Conservation (phyloP, 2,113 vertebrate genomes). For the Nothoprocta pentlandii region DNA sequence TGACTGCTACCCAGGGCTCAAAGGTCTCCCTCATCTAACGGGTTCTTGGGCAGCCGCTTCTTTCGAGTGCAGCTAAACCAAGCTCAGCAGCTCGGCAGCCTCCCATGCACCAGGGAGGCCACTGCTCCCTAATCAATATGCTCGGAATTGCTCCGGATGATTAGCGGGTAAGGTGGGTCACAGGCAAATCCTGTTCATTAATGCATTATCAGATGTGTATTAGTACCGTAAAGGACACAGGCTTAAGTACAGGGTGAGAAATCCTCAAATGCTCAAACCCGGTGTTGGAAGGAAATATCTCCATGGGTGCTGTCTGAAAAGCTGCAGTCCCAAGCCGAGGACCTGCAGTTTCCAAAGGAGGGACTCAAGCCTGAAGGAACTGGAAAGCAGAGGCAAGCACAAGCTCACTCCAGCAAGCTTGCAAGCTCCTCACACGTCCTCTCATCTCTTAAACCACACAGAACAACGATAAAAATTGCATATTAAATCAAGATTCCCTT, state of each 20-base stretch:
- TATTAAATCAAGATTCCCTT: background rate
- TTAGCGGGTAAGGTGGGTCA: constrained; percentile 46
- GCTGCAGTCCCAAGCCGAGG: background rate
- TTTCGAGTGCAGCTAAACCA: background rate
- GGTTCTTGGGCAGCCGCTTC: background rate
- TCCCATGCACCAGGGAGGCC: background rate
- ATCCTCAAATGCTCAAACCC: background rate
- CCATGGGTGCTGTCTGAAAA: background rate
- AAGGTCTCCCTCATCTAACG: background rate
- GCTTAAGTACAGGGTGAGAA: background rate
- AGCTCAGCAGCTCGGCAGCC: background rate
- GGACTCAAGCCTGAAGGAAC: background rate
- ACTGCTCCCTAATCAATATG: constrained; percentile 18
- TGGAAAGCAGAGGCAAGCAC: background rate
- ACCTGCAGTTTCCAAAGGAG: background rate
- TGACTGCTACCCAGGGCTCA: background rate
- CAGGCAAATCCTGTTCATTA: constrained; percentile 4
- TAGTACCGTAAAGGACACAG: background rate
- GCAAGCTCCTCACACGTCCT: fast-evolving
- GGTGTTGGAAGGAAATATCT: background rate
- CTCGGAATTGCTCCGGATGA: constrained; percentile 31
- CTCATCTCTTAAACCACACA: fast-evolving
- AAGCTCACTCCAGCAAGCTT: background rate
- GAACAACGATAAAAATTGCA: background rate
- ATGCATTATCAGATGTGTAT: background rate